phyloP scores from a whole-genome alignment of 2,797 vertebrate species.

The Simalia tracyae region DNA sequence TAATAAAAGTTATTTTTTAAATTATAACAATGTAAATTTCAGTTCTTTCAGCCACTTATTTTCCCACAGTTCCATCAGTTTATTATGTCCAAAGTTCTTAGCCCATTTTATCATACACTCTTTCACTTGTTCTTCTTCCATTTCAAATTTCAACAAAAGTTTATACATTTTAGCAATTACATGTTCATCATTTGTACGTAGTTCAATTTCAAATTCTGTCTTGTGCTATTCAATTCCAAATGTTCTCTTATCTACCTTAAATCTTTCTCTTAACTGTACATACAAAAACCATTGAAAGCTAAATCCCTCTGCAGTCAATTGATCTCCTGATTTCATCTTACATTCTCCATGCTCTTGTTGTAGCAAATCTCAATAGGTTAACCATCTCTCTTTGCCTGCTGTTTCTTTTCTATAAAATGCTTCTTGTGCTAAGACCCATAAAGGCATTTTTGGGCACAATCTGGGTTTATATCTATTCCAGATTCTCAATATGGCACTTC shows the following conservation, averaged over 20 bases:
- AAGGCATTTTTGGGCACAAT: neutral
- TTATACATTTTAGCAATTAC: neutral
- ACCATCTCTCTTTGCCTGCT: neutral
- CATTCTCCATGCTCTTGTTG: neutral
- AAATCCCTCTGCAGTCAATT: neutral
- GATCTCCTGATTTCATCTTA: neutral
- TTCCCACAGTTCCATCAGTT: neutral
- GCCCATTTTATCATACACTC: neutral
- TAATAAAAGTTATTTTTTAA: neutral
- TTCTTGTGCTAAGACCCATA: neutral
- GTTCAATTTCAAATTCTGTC: too few relatives aligned
- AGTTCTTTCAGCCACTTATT: neutral
- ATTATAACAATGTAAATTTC: too few relatives aligned
- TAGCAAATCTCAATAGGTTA: neutral
- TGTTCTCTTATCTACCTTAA: too few relatives aligned
- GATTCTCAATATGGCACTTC: neutral
- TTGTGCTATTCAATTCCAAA: too few relatives aligned
- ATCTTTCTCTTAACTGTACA: too few relatives aligned
- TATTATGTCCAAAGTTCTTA: neutral
- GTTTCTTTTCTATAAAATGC: neutral
- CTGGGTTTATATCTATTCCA: neutral
- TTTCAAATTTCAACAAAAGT: neutral
- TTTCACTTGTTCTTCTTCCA: neutral
- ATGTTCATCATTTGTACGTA: too few relatives aligned
- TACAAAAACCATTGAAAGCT: neutral